A percentile compares a stretch with the other conserved stretches of the same genome.
Evolutionary conservation across 2,113 vertebrate species (phyloP).

Genomic region (Herpetotheres cachinnans): DNA sequence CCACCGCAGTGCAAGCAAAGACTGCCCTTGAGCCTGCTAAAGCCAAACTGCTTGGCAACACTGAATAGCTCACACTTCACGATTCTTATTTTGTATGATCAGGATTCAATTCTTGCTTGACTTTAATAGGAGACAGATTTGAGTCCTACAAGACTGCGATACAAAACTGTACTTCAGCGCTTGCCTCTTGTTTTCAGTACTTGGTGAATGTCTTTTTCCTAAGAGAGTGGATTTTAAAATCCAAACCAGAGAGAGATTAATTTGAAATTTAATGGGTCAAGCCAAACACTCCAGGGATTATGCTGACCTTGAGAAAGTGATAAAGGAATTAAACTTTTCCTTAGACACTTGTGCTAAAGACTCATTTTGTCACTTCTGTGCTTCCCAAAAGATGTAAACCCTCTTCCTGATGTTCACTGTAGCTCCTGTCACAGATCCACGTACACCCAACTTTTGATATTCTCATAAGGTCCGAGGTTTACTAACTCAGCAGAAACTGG

Average conservation of each 20-base stretch:
- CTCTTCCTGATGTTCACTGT: not conserved
- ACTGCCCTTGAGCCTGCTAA: not conserved
- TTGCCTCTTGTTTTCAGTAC: not conserved
- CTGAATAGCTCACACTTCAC: not conserved
- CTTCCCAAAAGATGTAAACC: slow-evolving; percentile 6
- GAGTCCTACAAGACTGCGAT: not conserved
- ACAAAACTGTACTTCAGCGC: not conserved
- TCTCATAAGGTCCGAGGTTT: slow-evolving; percentile 12
- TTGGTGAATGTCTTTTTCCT: not conserved
- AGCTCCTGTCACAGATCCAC: slow-evolving; percentile 22
- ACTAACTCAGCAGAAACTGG: not conserved
- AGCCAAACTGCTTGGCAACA: not conserved
- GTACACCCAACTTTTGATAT: not conserved
- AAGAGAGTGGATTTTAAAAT: not conserved
- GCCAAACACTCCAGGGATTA: not conserved
- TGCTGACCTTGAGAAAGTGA: not conserved
- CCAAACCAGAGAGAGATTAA: not conserved
- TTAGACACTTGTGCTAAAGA: not conserved
- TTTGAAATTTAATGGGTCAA: not conserved
- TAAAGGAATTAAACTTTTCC: not conserved
- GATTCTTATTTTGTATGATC: not conserved
- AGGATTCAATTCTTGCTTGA: not conserved
- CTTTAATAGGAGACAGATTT: not conserved
- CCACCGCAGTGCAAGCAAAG: not conserved
- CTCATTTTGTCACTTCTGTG: not conserved